Base-by-base conservation (phyloP, 2,888 invertebrate species). In the Agrotis puta region DNA sequence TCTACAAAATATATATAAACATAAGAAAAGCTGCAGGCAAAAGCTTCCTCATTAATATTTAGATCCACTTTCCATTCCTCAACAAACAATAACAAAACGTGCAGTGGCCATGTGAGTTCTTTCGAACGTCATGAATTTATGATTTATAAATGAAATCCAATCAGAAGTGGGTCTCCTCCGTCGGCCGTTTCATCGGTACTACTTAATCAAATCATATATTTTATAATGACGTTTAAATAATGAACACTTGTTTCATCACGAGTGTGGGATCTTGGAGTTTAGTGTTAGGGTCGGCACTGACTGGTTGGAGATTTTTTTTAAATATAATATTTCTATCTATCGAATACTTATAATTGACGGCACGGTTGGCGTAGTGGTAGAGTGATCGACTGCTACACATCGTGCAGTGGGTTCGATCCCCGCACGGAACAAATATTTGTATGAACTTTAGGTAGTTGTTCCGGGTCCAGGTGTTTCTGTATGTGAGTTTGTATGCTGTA, bases 131-230 rank as follows among this genome's bases (percentile, higher is more conserved):
- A 83, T 69, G 57, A 53, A 61, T 47, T 50, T 72, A 80, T 81
- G 62, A 74, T 81, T 74, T 65, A 72, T 67, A 74, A 71, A 81
- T 61, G 63, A 84, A 39, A 77, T 77, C 72, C 69, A 77, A 82
- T 82, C 81, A 71, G 59, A 82, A 81, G 74, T 77, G 62, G 70
- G 81, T 76, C 64, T 67, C 50, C 33, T 43, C 50, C 50, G 57
- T 50, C 45, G 48, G 20, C 56, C 56, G 66, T 84, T 82, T 72
- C 84, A 56, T n/a, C 33, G 33, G 1, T 56, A 77, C 57, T 81
- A 80, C 74, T 81, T 71, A 77, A 83, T 81, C 81, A 83, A 77
- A 73, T 57, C 65, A 58, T 64, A 65, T 74, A 65, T 74, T 77
- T 81, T 65, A 77, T 83, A 76, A 77, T 70, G 70, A 65, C 81